phyloP scores from a whole-genome alignment of 2,888 invertebrate genomes.

The Catotricha subobsoleta region DNA sequence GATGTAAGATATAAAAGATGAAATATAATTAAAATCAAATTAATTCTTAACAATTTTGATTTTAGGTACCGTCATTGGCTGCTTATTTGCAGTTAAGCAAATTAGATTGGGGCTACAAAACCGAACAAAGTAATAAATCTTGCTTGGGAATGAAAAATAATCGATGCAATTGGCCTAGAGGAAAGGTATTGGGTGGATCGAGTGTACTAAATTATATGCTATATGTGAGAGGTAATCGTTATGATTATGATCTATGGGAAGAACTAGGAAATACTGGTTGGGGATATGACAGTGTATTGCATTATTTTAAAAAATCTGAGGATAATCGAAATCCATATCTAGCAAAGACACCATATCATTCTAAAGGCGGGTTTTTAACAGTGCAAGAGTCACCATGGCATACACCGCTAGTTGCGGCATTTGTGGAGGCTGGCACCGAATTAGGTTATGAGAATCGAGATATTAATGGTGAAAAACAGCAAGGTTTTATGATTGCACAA shows the following conservation, averaged over 20 bases:
- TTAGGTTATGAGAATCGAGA: slow-evolving; percentile 70
- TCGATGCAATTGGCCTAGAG: slow-evolving; percentile 75
- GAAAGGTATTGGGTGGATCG: slow-evolving; percentile 77
- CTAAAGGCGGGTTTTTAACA: slow-evolving; percentile 54
- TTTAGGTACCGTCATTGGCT: slow-evolving; percentile 47
- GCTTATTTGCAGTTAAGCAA: slow-evolving; percentile 72
- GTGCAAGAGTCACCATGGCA: slow-evolving; percentile 73
- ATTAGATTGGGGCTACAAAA: slow-evolving; percentile 80
- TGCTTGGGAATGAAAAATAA: slow-evolving; percentile 68
- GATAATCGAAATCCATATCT: slow-evolving; percentile 76
- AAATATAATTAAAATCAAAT: background rate
- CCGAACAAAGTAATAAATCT: slow-evolving; percentile 61
- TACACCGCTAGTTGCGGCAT: slow-evolving; percentile 63
- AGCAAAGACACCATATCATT: slow-evolving; percentile 47
- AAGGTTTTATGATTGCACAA: slow-evolving; percentile 67
- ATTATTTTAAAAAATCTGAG: slow-evolving; percentile 80
- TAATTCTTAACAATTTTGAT: background rate
- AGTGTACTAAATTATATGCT: slow-evolving; percentile 25
- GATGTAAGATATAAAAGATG: too few species aligned
- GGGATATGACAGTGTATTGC: slow-evolving; percentile 66
- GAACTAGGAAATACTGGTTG: slow-evolving; percentile 71
- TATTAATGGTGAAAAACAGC: slow-evolving; percentile 62
- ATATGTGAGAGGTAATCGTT: slow-evolving; percentile 45
- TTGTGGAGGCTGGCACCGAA: slow-evolving; percentile 64
- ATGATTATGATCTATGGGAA: slow-evolving; percentile 84